Percentiles rank a stretch among this genome's conserved stretches.
Conservation (phyloP, 2,797 vertebrate species). For the Columba guinea region DNA sequence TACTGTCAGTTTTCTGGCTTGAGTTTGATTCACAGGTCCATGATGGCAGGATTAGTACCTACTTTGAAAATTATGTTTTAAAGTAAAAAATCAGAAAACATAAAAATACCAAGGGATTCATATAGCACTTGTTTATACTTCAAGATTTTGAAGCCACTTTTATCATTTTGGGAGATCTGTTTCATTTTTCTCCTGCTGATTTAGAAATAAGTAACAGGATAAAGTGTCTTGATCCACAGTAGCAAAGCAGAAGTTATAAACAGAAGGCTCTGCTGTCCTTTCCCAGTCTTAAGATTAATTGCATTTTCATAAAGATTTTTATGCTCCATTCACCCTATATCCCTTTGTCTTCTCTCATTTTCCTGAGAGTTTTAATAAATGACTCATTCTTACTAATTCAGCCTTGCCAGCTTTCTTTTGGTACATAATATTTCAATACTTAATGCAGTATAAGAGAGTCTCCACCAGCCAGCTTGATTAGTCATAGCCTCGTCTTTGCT, state of each 20-base stretch:
- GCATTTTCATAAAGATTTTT: slow-evolving; percentile 51
- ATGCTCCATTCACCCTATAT: slow-evolving; percentile 51
- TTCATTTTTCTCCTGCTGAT: not conserved
- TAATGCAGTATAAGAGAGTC: not conserved
- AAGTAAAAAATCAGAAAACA: not conserved
- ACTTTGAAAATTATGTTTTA: not conserved
- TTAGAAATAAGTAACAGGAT: not conserved
- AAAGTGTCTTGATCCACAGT: not conserved
- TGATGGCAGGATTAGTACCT: not conserved
- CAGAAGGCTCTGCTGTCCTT: slow-evolving; percentile 15
- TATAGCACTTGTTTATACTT: not conserved
- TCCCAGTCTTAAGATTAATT: slow-evolving; percentile 49
- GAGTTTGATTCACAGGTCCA: not conserved
- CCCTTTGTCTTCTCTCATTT: slow-evolving; percentile 5
- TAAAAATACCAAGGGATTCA: not conserved
- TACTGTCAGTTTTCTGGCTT: not conserved
- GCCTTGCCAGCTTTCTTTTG: slow-evolving; percentile 23
- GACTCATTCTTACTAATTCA: slow-evolving; percentile 31
- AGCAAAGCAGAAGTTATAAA: slow-evolving; percentile 10
- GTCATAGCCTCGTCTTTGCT: slow-evolving; percentile 51
- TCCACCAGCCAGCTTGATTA: slow-evolving; percentile 54
- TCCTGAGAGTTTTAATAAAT: slow-evolving; percentile 42
- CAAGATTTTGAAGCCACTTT: not conserved
- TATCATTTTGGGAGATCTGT: not conserved
- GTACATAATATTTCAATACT: slow-evolving; percentile 34